Base-by-base conservation (phyloP, 2,797 vertebrate species). In the Picus viridis region DNA sequence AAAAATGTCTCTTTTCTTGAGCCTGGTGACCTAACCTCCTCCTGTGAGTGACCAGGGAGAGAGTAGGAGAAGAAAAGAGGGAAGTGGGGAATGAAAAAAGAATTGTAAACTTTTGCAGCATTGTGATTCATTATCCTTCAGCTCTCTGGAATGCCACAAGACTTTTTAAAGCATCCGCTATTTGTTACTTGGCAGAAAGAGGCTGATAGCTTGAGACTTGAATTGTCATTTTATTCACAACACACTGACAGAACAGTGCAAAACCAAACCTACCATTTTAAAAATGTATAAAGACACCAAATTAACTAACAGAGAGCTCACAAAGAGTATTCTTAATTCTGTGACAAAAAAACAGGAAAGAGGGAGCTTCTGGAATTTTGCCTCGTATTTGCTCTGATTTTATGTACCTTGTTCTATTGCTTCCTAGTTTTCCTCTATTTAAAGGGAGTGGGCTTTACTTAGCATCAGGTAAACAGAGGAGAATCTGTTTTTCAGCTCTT, bases 141-240 rank as follows among this genome's bases (percentile, higher is more conserved):
- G 63, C 65, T 75, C 9, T 88, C 65, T 89, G 58, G 88, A 91
- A 84, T 77, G 47, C 80, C 86, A 90, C 0, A 3, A 78, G 79
- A 94, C 94, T 74, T 95, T 96, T 96, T 91, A 8, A 76, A 67
- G 63, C 81, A 82, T 92, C 62, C 7, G 0, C 57, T 90, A 20
- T 91, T 95, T 5, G 43, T 91, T 88, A 67, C 81, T 95, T 86
- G 95, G 64, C 75, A 91, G 83, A 94, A 93, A 93, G 59, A 86
- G 86, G 59, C 88, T 92, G 72, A 86, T 89, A 67, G 74, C 49
- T 89, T 88, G 84, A 82, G 71, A 47, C 45, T 76, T 74, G 86
- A 77, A 84, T 92, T 93, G 81, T 84, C 86, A 68, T 92, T 88
- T 91, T 91, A n/a, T 80, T 43, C 54, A 80, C 92, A 88, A 77